Conservation (phyloP, 2,113 vertebrate species). For the Vimba vimba region DNA sequence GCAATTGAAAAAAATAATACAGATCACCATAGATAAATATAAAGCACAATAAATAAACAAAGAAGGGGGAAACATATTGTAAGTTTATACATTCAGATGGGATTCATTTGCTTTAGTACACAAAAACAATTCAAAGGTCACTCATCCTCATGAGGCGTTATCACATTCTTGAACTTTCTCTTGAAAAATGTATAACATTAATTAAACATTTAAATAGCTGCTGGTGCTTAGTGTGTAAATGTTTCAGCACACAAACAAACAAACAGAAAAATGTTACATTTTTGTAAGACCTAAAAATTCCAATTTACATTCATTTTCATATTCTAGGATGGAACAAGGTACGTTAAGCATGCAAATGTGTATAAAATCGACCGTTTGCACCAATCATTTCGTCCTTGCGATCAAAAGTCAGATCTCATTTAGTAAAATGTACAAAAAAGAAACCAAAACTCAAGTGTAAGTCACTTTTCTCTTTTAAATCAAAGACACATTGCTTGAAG, state of each 20-base stretch:
- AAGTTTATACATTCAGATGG: conserved; percentile 37
- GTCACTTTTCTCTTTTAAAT: neutral
- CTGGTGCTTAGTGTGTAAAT: conserved; percentile 52
- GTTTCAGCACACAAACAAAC: conserved; percentile 21
- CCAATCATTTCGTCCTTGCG: neutral
- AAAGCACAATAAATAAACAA: neutral
- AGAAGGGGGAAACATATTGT: neutral
- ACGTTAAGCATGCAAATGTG: conserved; percentile 16
- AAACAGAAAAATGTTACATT: neutral
- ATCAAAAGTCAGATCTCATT: conserved; percentile 10
- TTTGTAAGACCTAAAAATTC: conserved; percentile 20
- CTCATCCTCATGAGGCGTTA: neutral
- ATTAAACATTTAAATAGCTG: conserved; percentile 49
- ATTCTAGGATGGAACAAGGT: neutral
- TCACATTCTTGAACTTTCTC: conserved; percentile 41
- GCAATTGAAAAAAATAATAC: conserved; percentile 9
- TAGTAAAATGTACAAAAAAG: conserved; percentile 1
- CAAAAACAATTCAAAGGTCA: conserved; percentile 26
- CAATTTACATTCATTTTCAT: conserved; percentile 29
- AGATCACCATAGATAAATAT: conserved; percentile 5
- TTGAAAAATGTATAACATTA: conserved; percentile 33
- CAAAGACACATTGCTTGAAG: neutral
- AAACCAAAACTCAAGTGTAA: neutral
- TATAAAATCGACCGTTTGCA: conserved; percentile 6
- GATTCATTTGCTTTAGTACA: conserved; percentile 22